A percentile compares a stretch with the other conserved stretches of the same genome.
Evolutionary conservation across 1,140 invertebrate genomes (phyloP).

Genomic region (Drosophila rhopaloa): DNA sequence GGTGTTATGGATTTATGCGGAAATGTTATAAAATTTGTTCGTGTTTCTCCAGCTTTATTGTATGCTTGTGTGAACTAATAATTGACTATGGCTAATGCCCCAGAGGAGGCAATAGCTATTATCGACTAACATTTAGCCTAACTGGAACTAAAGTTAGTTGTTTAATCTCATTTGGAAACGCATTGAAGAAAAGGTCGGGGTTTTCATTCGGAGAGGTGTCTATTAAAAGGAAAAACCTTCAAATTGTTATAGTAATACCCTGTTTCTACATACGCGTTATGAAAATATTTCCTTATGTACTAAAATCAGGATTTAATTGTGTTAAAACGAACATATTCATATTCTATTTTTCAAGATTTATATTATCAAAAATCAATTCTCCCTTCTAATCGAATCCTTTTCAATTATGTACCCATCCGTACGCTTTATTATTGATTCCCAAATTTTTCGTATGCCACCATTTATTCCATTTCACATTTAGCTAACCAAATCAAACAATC

Average conservation of each 20-base stretch:
- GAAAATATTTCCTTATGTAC: too few relatives aligned
- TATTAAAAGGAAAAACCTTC: neutral
- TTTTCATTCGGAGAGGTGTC: neutral
- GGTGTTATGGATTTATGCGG: conserved; percentile 73
- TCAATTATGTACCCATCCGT: too few relatives aligned
- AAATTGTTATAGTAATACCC: too few relatives aligned
- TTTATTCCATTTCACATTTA: conserved; percentile 48
- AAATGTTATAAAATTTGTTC: conserved; percentile 65
- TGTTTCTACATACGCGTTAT: too few relatives aligned
- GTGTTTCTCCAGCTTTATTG: conserved; percentile 18
- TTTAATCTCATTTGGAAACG: conserved; percentile 13
- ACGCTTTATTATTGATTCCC: conserved; percentile 1
- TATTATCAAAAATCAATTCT: too few relatives aligned
- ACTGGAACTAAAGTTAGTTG: conserved; percentile 33
- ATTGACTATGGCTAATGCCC: conserved; percentile 62
- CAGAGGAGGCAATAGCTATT: conserved; percentile 15
- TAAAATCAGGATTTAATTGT: too few relatives aligned
- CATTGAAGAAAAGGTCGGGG: too few relatives aligned
- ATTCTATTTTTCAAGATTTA: too few relatives aligned
- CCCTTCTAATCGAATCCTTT: too few relatives aligned
- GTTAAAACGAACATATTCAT: too few relatives aligned
- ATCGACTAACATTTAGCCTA: conserved; percentile 11
- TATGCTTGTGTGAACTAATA: conserved; percentile 78
- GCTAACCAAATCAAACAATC: conserved; percentile 64
- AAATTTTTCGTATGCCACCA: neutral